A percentile compares a stretch with the other conserved stretches of the same genome.
Evolutionary conservation across 2,797 vertebrate species (phyloP).

Genomic region (Platalea minor): DNA sequence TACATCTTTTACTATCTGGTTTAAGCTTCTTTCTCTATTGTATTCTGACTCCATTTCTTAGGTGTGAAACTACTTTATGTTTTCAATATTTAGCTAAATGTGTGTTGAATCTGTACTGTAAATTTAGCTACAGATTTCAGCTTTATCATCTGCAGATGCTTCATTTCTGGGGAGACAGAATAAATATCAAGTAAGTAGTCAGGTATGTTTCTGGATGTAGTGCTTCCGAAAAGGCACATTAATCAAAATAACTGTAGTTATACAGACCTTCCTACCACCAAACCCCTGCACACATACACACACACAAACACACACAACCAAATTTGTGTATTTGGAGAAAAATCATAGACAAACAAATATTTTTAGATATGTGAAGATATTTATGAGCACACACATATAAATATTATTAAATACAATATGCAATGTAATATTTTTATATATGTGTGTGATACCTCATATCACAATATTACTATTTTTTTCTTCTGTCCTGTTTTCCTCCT

Average conservation of each 20-base stretch:
- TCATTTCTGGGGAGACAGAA: not conserved
- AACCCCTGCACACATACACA: not conserved
- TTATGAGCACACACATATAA: not conserved
- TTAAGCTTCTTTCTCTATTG: not conserved
- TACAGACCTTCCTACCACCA: not conserved
- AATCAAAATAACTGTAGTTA: not conserved
- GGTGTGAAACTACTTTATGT: not conserved
- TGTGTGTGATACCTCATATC: fast-evolving
- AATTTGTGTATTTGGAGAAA: not conserved
- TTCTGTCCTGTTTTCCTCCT: not conserved
- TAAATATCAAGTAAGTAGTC: not conserved
- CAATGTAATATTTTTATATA: not conserved
- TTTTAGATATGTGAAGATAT: not conserved
- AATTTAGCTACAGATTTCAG: not conserved
- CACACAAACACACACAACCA: not conserved
- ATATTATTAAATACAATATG: not conserved
- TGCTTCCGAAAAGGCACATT: not conserved
- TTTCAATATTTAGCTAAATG: not conserved
- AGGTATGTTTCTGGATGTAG: not conserved
- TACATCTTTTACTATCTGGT: not conserved
- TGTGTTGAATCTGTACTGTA: not conserved
- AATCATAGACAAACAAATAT: not conserved
- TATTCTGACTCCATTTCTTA: not conserved
- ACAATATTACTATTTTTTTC: not conserved
- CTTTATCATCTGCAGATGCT: not conserved